Base-by-base conservation (phyloP, 2,888 invertebrate species). In the Phortica okadai region DNA sequence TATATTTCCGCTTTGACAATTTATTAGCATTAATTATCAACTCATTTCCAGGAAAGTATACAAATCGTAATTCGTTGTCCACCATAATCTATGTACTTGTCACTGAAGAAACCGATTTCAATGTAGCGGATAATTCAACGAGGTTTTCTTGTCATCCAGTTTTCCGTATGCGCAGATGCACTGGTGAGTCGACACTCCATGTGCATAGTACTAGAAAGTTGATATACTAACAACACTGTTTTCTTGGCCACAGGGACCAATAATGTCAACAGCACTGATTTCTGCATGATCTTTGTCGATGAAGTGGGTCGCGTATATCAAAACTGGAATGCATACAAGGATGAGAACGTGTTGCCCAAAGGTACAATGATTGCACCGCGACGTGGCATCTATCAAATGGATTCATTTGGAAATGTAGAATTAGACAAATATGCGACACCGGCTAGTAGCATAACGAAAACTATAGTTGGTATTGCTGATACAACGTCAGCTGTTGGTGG, bases 361-460 rank as follows among this genome's bases (percentile, higher is more conserved):
- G 92, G 93, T 42, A 82, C 89, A 14, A 91, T 93, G 90, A 86
- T 92, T 67, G 88, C 92, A 0, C 93, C 93, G 0, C 76, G 79
- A 5, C 84, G 90, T 21, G 93, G 93, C 5, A 75, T 90, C 64
- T 92, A 92, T 74, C 82, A 81, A 54, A 77, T 85, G 0, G 73
- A 82, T 21, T 2, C 14, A 8, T 2, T 11, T 0, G 74, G 75
- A 1, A 2, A 66, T 5, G 88, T 90, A 1, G 70, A 80, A 2
- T 78, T 91, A 77, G 86, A 87, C 41, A 69, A 80, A 5, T 83
- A 80, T 76, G 0, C 72, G 21, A 90, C 91, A 11, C 91, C 91
- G 8, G 88, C 84, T 3, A 83, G 79, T 2, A 79, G 76, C 5
- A 2, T 77, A 0, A 75, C 3, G 0, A 45, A 41, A 0, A 81